Conservation (phyloP, 2,888 invertebrate species). For the Sclerodermus sp. region DNA sequence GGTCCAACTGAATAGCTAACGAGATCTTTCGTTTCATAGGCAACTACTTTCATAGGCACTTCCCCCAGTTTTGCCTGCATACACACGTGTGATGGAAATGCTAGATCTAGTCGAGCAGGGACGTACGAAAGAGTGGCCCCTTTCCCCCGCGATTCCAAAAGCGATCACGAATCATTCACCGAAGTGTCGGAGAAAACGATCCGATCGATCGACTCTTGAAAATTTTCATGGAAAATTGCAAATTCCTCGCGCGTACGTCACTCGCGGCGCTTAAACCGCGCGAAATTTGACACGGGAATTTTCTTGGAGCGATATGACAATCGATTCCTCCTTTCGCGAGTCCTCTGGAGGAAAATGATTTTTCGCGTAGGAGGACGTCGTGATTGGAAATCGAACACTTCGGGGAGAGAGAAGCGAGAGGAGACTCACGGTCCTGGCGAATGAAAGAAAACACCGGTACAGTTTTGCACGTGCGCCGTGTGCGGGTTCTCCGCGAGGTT, state of each 20-base stretch:
- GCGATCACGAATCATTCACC: too few relatives aligned
- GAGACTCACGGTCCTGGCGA: conserved; percentile 11
- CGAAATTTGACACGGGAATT: too few relatives aligned
- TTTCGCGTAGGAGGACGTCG: too few relatives aligned
- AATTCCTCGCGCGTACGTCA: too few relatives aligned
- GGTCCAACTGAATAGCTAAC: conserved; percentile 39
- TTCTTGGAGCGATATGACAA: too few relatives aligned
- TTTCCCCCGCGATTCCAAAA: conserved; percentile 1
- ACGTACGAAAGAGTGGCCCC: conserved; percentile 4
- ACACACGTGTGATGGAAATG: background rate
- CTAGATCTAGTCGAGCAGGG: conserved; percentile 1
- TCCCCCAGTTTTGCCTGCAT: conserved; percentile 14
- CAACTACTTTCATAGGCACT: conserved; percentile 21
- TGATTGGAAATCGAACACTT: conserved; percentile 13
- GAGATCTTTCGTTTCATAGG: conserved; percentile 40
- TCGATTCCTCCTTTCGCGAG: too few relatives aligned
- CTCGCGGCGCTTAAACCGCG: too few relatives aligned
- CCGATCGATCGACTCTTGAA: too few relatives aligned
- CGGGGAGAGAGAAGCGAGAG: conserved; percentile 31
- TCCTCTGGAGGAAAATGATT: too few relatives aligned
- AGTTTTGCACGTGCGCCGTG: conserved; percentile 32
- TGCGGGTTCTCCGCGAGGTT: conserved; percentile 20
- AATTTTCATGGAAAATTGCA: too few relatives aligned
- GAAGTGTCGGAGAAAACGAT: too few relatives aligned
- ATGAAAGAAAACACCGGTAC: conserved; percentile 6